Conservation (phyloP, 2,113 vertebrate species). For the Cardinalis cardinalis region DNA sequence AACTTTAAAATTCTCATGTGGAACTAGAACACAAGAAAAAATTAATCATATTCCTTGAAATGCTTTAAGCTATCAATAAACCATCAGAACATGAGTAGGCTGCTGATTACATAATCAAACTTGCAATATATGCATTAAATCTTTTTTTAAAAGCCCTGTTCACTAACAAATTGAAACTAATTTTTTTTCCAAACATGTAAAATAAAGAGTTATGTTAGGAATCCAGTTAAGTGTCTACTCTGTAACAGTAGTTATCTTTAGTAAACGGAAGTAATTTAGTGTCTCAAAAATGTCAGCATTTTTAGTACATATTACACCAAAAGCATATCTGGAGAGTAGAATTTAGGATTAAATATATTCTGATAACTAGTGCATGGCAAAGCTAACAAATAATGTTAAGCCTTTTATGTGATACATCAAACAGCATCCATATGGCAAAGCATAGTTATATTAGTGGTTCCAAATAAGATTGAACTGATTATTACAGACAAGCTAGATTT, state of each 20-base stretch:
- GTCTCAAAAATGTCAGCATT: not conserved
- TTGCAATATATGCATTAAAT: not conserved
- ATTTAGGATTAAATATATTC: not conserved
- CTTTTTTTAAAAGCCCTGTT: not conserved
- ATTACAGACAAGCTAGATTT: not conserved
- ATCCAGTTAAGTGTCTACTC: not conserved
- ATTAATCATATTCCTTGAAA: not conserved
- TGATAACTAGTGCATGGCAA: not conserved
- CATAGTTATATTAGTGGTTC: not conserved
- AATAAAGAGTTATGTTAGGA: not conserved
- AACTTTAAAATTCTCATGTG: not conserved
- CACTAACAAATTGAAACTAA: not conserved
- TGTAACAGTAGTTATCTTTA: not conserved
- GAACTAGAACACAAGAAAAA: not conserved
- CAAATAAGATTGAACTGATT: not conserved
- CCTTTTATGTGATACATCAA: not conserved
- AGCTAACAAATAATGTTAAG: not conserved
- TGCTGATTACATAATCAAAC: not conserved
- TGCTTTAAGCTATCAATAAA: conserved; percentile 3
- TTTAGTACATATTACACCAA: not conserved
- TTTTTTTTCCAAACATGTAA: not conserved
- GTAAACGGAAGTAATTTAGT: not conserved
- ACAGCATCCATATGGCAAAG: not conserved
- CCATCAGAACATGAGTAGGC: not conserved
- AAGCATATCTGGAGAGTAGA: not conserved